phyloP scores from a whole-genome alignment of 2,888 invertebrate genomes.

The Torymus aiolomorphi region DNA sequence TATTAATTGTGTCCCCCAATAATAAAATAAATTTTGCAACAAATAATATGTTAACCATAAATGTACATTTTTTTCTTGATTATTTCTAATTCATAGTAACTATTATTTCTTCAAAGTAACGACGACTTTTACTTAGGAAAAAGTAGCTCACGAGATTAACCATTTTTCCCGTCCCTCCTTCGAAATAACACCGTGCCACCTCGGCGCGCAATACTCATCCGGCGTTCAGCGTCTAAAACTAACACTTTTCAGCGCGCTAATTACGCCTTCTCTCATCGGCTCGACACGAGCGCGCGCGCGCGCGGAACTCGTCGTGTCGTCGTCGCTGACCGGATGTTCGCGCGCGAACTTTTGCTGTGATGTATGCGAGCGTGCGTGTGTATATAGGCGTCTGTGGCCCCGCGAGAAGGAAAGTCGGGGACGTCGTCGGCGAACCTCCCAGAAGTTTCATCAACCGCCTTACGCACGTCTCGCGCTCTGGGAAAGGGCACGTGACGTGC shows the following conservation, averaged over 20 bases:
- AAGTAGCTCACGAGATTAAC: no score
- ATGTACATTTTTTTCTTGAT: no score
- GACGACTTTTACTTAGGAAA: no score
- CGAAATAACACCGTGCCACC: no score
- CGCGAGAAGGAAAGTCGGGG: constrained; percentile 6
- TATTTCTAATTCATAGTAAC: no score
- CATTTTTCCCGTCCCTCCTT: no score
- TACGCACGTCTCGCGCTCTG: constrained; percentile 66
- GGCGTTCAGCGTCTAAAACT: neutral
- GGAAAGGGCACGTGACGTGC: constrained; percentile 71
- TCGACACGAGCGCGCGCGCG: constrained; percentile 3
- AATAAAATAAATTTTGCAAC: no score
- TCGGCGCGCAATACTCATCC: no score
- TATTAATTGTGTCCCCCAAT: no score
- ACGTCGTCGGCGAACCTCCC: constrained; percentile 37
- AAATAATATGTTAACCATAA: no score
- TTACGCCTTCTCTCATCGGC: constrained; percentile 28
- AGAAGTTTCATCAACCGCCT: constrained; percentile 69
- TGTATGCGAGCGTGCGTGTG: neutral
- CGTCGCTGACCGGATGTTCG: constrained; percentile 53
- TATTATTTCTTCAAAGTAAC: no score
- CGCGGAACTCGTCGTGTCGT: constrained; percentile 28
- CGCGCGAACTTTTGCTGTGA: constrained; percentile 51
- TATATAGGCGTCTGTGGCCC: neutral
- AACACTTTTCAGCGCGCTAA: constrained; percentile 27